phyloP scores from a whole-genome alignment of 2,888 invertebrate genomes.

The Clitarchus hookeri region DNA sequence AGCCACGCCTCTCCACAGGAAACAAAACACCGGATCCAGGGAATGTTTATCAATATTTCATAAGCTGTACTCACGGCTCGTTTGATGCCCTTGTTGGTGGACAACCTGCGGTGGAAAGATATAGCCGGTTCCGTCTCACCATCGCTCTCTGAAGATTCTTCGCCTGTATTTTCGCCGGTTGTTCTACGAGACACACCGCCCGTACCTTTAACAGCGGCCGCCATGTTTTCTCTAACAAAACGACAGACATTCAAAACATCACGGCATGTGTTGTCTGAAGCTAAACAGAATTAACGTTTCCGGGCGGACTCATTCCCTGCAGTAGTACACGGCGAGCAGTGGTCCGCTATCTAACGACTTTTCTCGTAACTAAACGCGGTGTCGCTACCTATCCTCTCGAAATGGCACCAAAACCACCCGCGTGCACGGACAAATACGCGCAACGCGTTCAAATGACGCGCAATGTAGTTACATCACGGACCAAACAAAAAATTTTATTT shows the following conservation, averaged over 20 bases:
- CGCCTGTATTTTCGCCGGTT: conserved; percentile 48
- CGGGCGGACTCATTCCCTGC: background rate
- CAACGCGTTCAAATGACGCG: too few species aligned
- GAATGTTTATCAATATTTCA: background rate
- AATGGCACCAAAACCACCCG: background rate
- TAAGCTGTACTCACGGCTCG: conserved; percentile 66
- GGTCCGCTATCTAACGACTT: background rate
- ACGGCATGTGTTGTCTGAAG: background rate
- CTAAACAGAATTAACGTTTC: background rate
- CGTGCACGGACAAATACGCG: background rate
- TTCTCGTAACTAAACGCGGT: background rate
- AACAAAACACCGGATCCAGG: conserved; percentile 15
- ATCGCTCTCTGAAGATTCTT: conserved; percentile 79
- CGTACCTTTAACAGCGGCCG: conserved; percentile 28
- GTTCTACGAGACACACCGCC: conserved; percentile 29
- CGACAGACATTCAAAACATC: conserved; percentile 1
- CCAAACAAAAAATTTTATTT: too few species aligned
- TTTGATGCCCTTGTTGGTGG: conserved; percentile 81
- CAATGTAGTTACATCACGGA: too few species aligned
- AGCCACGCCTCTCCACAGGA: conserved; percentile 37
- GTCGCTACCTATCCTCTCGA: background rate
- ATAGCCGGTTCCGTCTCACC: conserved; percentile 79
- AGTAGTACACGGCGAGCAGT: background rate
- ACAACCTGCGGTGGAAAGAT: conserved; percentile 76
- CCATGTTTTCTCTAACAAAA: conserved; percentile 34